A percentile compares a stretch with the other conserved stretches of the same genome.
Evolutionary conservation across 2,797 vertebrate genomes (phyloP).

Genomic region (Morelia viridis): DNA sequence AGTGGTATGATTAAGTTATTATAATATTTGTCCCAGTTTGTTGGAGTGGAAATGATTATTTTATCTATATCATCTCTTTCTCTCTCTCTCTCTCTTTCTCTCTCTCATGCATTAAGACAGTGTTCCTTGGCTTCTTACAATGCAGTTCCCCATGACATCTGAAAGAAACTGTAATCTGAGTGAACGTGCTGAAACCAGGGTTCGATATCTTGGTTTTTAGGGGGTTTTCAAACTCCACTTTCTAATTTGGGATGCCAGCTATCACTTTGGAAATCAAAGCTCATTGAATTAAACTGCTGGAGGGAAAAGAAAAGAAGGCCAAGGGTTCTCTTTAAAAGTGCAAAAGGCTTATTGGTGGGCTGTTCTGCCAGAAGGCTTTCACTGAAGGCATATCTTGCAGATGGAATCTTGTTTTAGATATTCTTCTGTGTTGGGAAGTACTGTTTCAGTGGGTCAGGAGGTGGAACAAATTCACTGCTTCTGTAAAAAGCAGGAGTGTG

Average conservation of each 20-base stretch:
- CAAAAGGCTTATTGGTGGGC: background rate
- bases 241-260: background rate
- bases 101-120: background rate
- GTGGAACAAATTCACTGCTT: background rate
- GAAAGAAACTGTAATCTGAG: background rate
- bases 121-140: background rate
- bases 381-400: background rate
- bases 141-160: background rate
- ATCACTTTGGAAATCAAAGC: background rate
- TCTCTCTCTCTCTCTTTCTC: too few species aligned
- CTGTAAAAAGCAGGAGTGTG: background rate
- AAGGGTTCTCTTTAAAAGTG: background rate
- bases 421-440: background rate
- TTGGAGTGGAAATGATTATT: background rate
- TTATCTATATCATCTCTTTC: background rate
- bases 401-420: background rate
- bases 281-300: background rate
- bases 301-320: background rate
- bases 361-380: background rate
- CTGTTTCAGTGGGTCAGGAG: background rate
- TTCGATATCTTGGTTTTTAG: background rate
- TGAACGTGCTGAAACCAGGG: background rate
- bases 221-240: background rate
- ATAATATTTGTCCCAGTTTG: background rate
- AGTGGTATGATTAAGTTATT: background rate